A percentile compares a stretch with the other conserved stretches of the same genome.
These are phyloP conservation scores for Actinia equina DNA, from an alignment of 64 coral and sea anemone species.

Conservation along the genomic window DNA sequence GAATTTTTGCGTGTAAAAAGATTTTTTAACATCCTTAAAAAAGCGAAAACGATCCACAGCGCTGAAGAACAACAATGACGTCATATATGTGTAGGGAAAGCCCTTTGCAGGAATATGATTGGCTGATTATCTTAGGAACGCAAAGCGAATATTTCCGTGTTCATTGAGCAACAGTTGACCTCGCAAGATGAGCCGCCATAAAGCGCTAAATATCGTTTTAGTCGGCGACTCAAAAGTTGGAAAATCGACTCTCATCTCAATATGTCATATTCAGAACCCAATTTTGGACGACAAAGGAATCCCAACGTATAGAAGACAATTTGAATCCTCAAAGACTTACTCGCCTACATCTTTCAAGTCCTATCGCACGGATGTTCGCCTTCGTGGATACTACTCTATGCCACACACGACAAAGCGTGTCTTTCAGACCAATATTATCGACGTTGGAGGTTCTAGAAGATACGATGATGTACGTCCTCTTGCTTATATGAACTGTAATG, in stretches of 20 bases:
- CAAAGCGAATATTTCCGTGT: background rate
- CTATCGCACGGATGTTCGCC: constrained; percentile 6
- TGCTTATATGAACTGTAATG: constrained; percentile 41
- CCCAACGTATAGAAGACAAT: background rate
- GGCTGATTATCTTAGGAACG: background rate
- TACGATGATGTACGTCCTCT: constrained; percentile 32
- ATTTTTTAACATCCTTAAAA: too few relatives aligned
- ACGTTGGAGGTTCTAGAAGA: constrained; percentile 18
- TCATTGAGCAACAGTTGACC: background rate
- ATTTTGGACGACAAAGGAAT: constrained; percentile 6
- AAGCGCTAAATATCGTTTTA: constrained; percentile 48
- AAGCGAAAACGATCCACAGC: too few relatives aligned
- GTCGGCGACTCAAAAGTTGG: constrained; percentile 53
- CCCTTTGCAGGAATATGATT: background rate
- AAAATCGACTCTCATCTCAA: constrained; percentile 42
- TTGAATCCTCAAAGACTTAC: background rate
- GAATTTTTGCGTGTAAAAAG: too few relatives aligned
- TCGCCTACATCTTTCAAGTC: constrained; percentile 29
- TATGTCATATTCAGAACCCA: constrained; percentile 23
- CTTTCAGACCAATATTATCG: constrained; percentile 49
- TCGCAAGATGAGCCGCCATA: background rate
- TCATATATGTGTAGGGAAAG: background rate
- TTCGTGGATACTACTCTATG: background rate
- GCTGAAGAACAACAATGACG: background rate
- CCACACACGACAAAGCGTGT: background rate